A percentile compares a stretch with the other conserved stretches of the same genome.
Evolutionary conservation across 2,797 vertebrate genomes (phyloP).

Genomic region (Parambassis ranga): DNA sequence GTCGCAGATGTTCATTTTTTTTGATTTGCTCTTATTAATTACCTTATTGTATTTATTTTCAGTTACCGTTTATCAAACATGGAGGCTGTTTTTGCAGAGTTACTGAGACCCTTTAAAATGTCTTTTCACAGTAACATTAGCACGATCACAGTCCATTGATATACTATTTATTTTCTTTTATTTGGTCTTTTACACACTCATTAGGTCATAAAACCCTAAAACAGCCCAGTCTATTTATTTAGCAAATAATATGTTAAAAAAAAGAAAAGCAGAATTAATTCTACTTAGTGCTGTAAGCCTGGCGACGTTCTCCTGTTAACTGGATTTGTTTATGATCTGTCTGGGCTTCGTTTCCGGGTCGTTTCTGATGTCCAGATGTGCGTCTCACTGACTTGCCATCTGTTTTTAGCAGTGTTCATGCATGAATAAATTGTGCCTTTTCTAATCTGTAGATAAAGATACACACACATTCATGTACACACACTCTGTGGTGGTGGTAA

Average conservation of each 20-base stretch:
- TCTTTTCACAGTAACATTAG: too few relatives aligned
- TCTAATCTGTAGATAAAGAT: slow-evolving; percentile 15
- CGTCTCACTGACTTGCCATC: slow-evolving; percentile 31
- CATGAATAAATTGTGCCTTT: slow-evolving; percentile 10
- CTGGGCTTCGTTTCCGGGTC: slow-evolving; percentile 29
- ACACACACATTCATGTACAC: slow-evolving; percentile 5
- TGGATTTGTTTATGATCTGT: slow-evolving; percentile 33
- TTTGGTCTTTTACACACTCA: too few relatives aligned
- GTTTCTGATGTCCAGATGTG: slow-evolving; percentile 38
- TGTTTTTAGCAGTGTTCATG: slow-evolving; percentile 36
- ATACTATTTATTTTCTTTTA: too few relatives aligned
- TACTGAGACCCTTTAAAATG: background rate
- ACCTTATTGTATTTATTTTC: slow-evolving; percentile 3
- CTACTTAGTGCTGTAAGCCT: background rate
- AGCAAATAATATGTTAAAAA: background rate
- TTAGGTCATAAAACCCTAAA: background rate
- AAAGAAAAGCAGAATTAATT: background rate
- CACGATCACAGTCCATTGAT: too few relatives aligned
- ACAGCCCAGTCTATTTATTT: background rate
- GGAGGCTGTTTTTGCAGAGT: background rate
- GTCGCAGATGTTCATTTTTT: background rate
- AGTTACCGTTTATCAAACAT: background rate
- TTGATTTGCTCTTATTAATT: background rate
- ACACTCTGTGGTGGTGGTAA: background rate
- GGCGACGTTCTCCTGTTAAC: background rate